Evolutionary conservation across 1,140 invertebrate genomes (phyloP).

Genomic region (Heliothis virescens): DNA sequence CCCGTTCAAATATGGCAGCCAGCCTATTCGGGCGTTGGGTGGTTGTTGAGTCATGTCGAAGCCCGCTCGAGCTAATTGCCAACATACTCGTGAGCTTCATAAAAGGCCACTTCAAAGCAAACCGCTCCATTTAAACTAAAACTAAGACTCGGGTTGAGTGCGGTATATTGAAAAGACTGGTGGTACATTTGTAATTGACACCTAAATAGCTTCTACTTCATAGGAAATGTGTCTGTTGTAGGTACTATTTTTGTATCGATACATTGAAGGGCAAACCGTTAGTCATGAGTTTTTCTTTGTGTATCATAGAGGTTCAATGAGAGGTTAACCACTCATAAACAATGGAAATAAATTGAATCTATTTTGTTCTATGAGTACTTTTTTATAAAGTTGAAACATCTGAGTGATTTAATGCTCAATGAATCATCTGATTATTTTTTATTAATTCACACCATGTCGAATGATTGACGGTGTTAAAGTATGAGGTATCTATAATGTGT

Average conservation of each 20-base stretch:
- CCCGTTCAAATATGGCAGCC: conserved; percentile 6
- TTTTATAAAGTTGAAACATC: too few relatives aligned
- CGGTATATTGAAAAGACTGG: conserved; percentile 24
- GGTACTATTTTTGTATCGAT: background rate
- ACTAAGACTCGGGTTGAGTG: conserved; percentile 8
- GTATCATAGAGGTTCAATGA: too few relatives aligned
- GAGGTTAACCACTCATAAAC: too few relatives aligned
- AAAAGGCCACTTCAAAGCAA: conserved; percentile 38
- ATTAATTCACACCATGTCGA: too few relatives aligned
- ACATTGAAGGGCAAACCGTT: too few relatives aligned
- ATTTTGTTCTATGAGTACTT: too few relatives aligned
- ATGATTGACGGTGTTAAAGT: too few relatives aligned
- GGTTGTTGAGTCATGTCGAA: conserved; percentile 29
- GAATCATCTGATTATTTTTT: too few relatives aligned
- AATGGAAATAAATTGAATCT: too few relatives aligned
- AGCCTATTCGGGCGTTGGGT: conserved; percentile 6
- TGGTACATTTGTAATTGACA: conserved; percentile 20
- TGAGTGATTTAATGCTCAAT: too few relatives aligned
- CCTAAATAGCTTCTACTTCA: conserved; percentile 23
- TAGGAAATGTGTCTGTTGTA: background rate
- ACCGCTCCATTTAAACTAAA: conserved; percentile 26
- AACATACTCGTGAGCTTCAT: conserved; percentile 9
- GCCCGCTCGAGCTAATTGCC: conserved; percentile 27
- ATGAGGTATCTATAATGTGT: too few relatives aligned
- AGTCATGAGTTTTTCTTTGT: too few relatives aligned